Evolutionary conservation across 2,888 invertebrate genomes (phyloP).

Genomic region (Drosophila tripunctata): DNA sequence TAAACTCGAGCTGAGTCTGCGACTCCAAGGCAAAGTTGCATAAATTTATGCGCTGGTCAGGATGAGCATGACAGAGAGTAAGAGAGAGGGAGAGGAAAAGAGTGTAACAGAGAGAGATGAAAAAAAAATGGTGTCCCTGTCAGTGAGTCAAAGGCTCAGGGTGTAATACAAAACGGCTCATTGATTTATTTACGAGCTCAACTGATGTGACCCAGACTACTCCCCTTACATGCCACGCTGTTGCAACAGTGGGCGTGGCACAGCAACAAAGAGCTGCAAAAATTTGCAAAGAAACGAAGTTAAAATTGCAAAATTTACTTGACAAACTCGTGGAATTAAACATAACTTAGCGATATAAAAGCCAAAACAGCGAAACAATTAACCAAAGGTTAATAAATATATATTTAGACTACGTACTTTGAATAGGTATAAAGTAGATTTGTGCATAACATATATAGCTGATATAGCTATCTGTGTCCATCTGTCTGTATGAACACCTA

Average conservation of each 20-base stretch:
- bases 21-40: conserved; percentile 57
- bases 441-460: too few relatives aligned
- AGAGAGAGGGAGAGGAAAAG: too few relatives aligned
- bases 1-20: conserved; percentile 7
- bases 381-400: too few relatives aligned
- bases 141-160: conserved; percentile 33
- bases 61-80: conserved; percentile 14
- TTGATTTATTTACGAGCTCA: conserved; percentile 82
- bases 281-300: background rate
- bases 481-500: too few relatives aligned
- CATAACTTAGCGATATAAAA: background rate
- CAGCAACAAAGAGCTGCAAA: background rate
- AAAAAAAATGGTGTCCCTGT: conserved; percentile 30
- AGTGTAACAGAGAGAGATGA: too few relatives aligned
- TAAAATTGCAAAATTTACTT: background rate
- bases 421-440: too few relatives aligned
- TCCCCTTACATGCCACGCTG: background rate
- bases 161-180: conserved; percentile 76
- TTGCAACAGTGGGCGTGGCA: conserved; percentile 42
- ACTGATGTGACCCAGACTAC: conserved; percentile 47
- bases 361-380: too few relatives aligned
- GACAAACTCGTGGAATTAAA: background rate
- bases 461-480: too few relatives aligned
- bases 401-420: too few relatives aligned
- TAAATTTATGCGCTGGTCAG: conserved; percentile 69